Percentiles rank a stretch among this genome's conserved stretches.
phyloP scores from a whole-genome alignment of 2,797 vertebrate genomes.

The Callimico goeldii region DNA sequence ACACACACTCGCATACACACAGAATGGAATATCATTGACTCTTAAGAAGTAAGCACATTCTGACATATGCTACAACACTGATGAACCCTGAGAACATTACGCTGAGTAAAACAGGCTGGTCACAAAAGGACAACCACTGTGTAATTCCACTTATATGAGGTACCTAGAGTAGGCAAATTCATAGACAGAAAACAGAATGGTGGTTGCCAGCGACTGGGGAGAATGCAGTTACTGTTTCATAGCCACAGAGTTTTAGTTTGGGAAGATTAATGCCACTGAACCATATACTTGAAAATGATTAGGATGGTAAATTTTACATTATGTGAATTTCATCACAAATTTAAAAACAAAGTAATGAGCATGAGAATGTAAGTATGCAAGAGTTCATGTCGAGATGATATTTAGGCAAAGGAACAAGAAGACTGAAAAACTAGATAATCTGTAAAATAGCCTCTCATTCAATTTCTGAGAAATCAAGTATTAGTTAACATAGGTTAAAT shows the following conservation, averaged over 20 bases:
- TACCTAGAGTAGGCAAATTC: not conserved
- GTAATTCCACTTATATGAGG: not conserved
- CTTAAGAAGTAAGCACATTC: not conserved
- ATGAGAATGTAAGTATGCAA: not conserved
- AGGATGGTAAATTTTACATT: not conserved
- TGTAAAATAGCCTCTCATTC: not conserved
- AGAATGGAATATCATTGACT: not conserved
- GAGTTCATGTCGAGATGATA: not conserved
- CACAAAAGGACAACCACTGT: not conserved
- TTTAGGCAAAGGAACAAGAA: not conserved
- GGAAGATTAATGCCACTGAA: not conserved
- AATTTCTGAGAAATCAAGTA: not conserved
- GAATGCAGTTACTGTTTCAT: not conserved
- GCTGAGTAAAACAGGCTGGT: not conserved
- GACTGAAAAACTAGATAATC: not conserved
- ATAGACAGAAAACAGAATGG: not conserved
- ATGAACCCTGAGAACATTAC: not conserved
- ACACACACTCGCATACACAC: not conserved
- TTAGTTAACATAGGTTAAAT: not conserved
- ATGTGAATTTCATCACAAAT: not conserved
- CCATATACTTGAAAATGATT: not conserved
- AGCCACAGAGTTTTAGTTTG: not conserved
- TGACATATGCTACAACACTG: not conserved
- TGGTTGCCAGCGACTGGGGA: not conserved
- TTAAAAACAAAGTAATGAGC: not conserved